A percentile compares a stretch with the other conserved stretches of the same genome.
Conservation (phyloP, 1,140 invertebrate species). For the Cotesia glomerata region DNA sequence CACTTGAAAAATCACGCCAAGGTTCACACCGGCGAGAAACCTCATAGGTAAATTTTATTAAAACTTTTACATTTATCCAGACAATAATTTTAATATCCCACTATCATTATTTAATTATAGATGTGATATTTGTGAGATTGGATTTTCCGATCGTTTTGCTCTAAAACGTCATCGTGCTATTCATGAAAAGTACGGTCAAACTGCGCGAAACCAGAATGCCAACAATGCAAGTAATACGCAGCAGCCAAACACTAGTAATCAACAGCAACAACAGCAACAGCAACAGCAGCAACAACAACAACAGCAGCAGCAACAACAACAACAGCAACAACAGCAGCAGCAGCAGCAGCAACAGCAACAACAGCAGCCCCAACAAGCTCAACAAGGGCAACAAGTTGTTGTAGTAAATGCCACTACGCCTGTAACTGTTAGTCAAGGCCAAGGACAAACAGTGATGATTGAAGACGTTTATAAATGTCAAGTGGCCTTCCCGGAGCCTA, state of each 20-base stretch:
- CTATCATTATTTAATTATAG: slow-evolving; percentile 58
- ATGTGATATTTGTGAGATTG: slow-evolving; percentile 87
- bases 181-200: slow-evolving; percentile 77
- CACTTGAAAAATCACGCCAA: slow-evolving; percentile 86
- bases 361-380: slow-evolving; percentile 34
- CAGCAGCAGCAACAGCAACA: slow-evolving; percentile 44
- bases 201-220: slow-evolving; percentile 56
- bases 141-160: slow-evolving; percentile 82
- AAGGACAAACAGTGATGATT: slow-evolving; percentile 59
- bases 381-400: slow-evolving; percentile 57
- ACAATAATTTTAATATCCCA: neutral
- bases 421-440: slow-evolving; percentile 59
- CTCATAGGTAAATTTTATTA: slow-evolving; percentile 54
- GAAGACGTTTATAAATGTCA: slow-evolving; percentile 65
- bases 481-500: slow-evolving; percentile 63
- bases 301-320: slow-evolving; percentile 36
- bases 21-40: slow-evolving; percentile 74
- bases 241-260: slow-evolving; percentile 52
- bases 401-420: slow-evolving; percentile 60
- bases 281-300: slow-evolving; percentile 47
- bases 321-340: slow-evolving; percentile 26
- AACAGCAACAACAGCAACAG: slow-evolving; percentile 53
- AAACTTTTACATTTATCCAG: neutral
- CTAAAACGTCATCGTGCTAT: slow-evolving; percentile 79
- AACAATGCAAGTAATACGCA: slow-evolving; percentile 55